Conservation (phyloP, 2,113 vertebrate species). For the Hydrolagus affinis region DNA sequence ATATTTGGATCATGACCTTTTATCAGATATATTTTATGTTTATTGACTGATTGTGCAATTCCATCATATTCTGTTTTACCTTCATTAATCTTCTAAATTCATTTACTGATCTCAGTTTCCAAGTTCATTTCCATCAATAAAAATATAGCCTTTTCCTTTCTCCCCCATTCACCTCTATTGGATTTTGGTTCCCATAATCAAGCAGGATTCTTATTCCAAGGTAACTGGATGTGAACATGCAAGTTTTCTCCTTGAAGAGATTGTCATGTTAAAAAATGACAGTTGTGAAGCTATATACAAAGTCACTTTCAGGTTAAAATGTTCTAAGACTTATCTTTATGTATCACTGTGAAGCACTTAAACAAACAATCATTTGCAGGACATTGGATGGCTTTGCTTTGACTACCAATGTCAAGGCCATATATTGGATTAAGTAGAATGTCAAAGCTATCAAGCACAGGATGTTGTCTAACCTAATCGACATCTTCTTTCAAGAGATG, state of each 20-base stretch:
- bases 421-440: conserved; percentile 21
- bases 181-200: not conserved
- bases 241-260: not conserved
- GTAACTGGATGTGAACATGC: not conserved
- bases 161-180: not conserved
- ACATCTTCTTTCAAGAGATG: not conserved
- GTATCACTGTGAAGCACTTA: conserved; percentile 9
- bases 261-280: not conserved
- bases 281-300: not conserved
- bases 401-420: conserved; percentile 9
- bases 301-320: not conserved
- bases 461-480: conserved; percentile 3
- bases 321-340: conserved; percentile 5
- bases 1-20: too few relatives aligned
- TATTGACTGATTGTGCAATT: too few relatives aligned
- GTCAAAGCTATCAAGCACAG: conserved; percentile 19
- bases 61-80: too few relatives aligned
- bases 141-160: not conserved
- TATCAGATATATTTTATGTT: too few relatives aligned
- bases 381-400: conserved; percentile 2
- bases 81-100: too few relatives aligned
- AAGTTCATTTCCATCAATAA: not conserved
- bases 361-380: conserved; percentile 21
- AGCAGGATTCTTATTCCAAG: not conserved
- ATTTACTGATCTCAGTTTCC: not conserved